Evolutionary conservation across 2,888 invertebrate species (phyloP).

Genomic region (Andrena camellia): DNA sequence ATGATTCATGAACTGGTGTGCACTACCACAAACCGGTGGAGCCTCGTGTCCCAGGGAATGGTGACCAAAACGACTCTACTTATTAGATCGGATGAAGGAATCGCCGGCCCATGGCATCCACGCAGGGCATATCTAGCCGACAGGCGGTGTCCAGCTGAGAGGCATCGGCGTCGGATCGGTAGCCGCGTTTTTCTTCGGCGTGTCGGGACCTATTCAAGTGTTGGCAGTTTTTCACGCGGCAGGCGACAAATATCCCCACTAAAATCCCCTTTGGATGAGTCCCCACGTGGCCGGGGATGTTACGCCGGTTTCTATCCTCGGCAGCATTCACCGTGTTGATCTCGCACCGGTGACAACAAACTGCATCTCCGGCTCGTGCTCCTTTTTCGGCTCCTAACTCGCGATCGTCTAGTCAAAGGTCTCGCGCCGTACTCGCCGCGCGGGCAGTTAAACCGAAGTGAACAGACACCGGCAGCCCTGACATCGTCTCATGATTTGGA

Average conservation of each 20-base stretch:
- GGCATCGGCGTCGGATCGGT: constrained; percentile 74
- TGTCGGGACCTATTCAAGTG: constrained; percentile 80
- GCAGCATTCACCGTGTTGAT: constrained; percentile 78
- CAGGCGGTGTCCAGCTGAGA: constrained; percentile 74
- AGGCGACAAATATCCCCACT: constrained; percentile 79
- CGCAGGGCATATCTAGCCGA: constrained; percentile 61
- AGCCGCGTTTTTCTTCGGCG: constrained; percentile 80
- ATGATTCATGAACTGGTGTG: neutral
- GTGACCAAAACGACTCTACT: neutral
- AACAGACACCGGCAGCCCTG: neutral
- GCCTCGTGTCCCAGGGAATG: neutral
- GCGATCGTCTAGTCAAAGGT: neutral
- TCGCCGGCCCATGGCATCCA: constrained; percentile 39
- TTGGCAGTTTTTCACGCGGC: constrained; percentile 80
- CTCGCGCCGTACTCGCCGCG: neutral
- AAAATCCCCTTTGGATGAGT: constrained; percentile 77
- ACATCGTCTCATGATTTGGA: neutral
- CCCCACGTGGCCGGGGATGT: constrained; percentile 79
- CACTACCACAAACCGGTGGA: neutral
- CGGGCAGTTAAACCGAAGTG: neutral
- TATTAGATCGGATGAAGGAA: constrained; percentile 31
- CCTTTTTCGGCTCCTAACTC: constrained; percentile 16
- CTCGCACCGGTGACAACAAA: constrained; percentile 74
- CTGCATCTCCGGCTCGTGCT: constrained; percentile 27
- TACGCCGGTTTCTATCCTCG: constrained; percentile 70